Conservation (phyloP, 2,113 vertebrate species). For the Loxodonta africana region DNA sequence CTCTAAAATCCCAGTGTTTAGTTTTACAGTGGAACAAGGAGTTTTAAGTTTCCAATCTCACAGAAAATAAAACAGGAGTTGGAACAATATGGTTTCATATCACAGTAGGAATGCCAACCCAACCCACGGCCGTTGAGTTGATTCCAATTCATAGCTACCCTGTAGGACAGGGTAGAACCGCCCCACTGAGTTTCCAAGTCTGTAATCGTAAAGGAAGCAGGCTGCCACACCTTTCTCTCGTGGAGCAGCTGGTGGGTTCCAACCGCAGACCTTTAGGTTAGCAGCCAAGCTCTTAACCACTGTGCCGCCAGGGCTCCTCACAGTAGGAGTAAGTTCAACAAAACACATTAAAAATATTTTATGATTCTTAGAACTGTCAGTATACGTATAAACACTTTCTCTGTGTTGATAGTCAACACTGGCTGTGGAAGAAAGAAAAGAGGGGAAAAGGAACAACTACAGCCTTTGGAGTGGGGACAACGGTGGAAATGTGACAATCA, state of each 20-base stretch:
- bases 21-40: slow-evolving; percentile 11
- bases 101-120: neutral
- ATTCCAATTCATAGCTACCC: too few species aligned
- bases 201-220: too few species aligned
- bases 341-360: slow-evolving; percentile 38
- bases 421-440: neutral
- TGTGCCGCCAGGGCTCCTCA: too few species aligned
- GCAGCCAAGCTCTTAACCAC: too few species aligned
- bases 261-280: too few species aligned
- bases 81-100: neutral
- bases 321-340: neutral
- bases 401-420: neutral
- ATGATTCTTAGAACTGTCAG: neutral
- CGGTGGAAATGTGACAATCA: neutral
- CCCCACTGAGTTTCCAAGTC: too few species aligned
- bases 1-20: neutral
- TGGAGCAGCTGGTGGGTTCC: too few species aligned
- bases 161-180: too few species aligned
- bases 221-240: too few species aligned
- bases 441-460: neutral
- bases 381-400: neutral
- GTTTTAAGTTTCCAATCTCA: slow-evolving; percentile 24
- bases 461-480: neutral
- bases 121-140: too few species aligned
- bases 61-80: slow-evolving; percentile 25